Conservation (phyloP, 2,888 invertebrate species). For the Oithona nana region DNA sequence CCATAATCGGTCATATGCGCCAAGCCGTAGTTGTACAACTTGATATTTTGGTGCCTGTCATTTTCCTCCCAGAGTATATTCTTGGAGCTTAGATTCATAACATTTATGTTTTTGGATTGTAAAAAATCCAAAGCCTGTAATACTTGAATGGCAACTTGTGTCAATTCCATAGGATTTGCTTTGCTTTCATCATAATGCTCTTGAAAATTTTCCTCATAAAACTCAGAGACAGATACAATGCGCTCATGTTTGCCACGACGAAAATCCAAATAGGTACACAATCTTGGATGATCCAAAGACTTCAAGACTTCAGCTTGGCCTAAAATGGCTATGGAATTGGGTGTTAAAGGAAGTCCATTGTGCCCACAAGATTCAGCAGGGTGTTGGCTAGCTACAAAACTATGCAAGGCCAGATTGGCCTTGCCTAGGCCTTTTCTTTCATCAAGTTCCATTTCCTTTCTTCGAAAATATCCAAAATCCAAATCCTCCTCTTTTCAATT, state of each 20-base stretch:
- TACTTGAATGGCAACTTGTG: slow-evolving; percentile 50
- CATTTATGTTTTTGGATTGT: slow-evolving; percentile 49
- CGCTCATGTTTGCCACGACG: slow-evolving; percentile 68
- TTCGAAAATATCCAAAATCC: no score
- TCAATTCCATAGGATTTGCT: slow-evolving; percentile 34
- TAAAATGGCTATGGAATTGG: slow-evolving; percentile 82
- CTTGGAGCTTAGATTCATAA: slow-evolving; percentile 58
- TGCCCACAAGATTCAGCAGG: slow-evolving; percentile 79
- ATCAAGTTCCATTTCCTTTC: neutral
- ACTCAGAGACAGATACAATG: slow-evolving; percentile 58
- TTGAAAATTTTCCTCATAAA: slow-evolving; percentile 43
- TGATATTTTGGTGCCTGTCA: slow-evolving; percentile 51
- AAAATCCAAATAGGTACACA: slow-evolving; percentile 77
- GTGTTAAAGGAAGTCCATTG: slow-evolving; percentile 85
- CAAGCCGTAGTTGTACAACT: slow-evolving; percentile 80
- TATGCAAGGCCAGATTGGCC: neutral
- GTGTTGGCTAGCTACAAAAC: slow-evolving; percentile 40
- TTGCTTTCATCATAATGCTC: slow-evolving; percentile 5
- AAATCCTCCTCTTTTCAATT: no score
- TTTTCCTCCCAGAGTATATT: slow-evolving; percentile 57
- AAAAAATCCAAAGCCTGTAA: slow-evolving; percentile 50
- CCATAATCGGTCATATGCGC: slow-evolving; percentile 76
- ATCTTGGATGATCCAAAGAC: slow-evolving; percentile 52
- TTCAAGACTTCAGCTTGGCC: slow-evolving; percentile 68
- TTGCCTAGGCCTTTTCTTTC: neutral